phyloP scores from a whole-genome alignment of 2,888 invertebrate genomes.

The Thalpophila matura region DNA sequence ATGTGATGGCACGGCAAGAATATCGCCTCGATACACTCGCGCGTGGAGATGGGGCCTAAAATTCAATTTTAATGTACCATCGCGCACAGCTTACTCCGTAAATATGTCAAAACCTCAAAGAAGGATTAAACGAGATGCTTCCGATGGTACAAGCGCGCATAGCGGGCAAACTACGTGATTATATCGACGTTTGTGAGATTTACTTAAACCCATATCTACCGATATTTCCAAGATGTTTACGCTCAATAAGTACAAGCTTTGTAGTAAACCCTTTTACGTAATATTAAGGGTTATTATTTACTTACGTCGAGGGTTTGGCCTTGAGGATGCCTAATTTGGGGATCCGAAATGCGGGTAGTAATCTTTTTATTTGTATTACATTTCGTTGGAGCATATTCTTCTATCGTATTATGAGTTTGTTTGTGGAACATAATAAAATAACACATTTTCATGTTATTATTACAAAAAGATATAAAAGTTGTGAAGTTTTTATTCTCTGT shows the following conservation, averaged over 20 bases:
- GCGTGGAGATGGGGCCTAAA: too few relatives aligned
- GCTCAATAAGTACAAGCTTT: conserved; percentile 45
- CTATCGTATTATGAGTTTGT: background rate
- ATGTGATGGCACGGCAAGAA: too few relatives aligned
- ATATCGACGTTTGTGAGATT: conserved; percentile 45
- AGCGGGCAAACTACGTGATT: conserved; percentile 50
- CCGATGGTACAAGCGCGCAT: conserved; percentile 36
- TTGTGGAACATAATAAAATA: background rate
- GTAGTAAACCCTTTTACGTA: conserved; percentile 46
- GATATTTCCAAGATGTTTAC: conserved; percentile 56
- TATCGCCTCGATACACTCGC: too few relatives aligned
- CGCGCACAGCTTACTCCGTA: conserved; percentile 27
- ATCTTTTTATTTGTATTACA: conserved; percentile 45
- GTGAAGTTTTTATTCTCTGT: background rate
- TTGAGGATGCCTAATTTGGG: conserved; percentile 41
- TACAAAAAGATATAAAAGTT: background rate
- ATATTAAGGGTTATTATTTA: conserved; percentile 53
- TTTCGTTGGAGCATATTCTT: conserved; percentile 17
- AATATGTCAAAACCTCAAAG: conserved; percentile 56
- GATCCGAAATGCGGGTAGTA: conserved; percentile 26
- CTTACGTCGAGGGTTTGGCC: conserved; percentile 33
- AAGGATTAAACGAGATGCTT: conserved; percentile 37
- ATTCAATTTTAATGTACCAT: conserved; percentile 37
- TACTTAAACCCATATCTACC: conserved; percentile 41
- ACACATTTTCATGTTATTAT: background rate